Evolutionary conservation across 2,797 vertebrate species (phyloP), one percentile per base, ranked within the genome.

Genomic region (Erpetoichthys calabaricus): DNA sequence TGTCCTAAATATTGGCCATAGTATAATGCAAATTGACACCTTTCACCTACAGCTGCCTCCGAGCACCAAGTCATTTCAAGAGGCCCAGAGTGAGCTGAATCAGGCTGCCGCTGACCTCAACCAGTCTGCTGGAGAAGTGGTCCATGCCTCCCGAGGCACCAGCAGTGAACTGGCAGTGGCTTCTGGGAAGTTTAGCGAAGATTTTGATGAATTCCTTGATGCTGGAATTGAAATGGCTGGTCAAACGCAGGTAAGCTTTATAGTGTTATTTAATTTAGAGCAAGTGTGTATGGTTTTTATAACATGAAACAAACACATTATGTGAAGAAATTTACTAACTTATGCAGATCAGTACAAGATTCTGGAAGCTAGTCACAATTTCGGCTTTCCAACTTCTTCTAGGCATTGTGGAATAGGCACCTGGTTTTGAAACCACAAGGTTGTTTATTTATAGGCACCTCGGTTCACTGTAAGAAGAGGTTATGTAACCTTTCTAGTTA

Each of bases 161-260:
- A 98, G 91, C 41, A 82, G 90, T 68, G 91, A 95, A 75, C 79
- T 99, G 77, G 94, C 95, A 1, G 85, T 87, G 5, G 94, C 94
- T 57, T 98, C 94, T 0, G 92, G 95, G 42, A 97, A 96, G 75
- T 99, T 99, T 82, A 97, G 94, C 59, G 90, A 95, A 62, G 93
- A 98, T 78, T 99, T 99, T 56, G 93, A 98, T 60, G 94, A 99
- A 65, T 99, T 99, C 79, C 88, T 99, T 42, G 95, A 97, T 57
- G 94, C 94, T 51, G 95, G 95, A 58, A 86, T 99, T 62, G 95
- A 99, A 84, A 99, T 99, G 94, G 95, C 94, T 10, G 95, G 95
- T 64, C 95, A 97, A 73, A 94, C 95, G 41, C 95, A 96, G 78
- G 95, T 97, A 73, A 49, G 70, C 70, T 62, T 68, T 63, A 51